These are phyloP conservation scores for Cladorhizidae sp. DNA, from an alignment of 37 sponge, comb jelly and placozoan genomes.

Conservation along the genomic window DNA sequence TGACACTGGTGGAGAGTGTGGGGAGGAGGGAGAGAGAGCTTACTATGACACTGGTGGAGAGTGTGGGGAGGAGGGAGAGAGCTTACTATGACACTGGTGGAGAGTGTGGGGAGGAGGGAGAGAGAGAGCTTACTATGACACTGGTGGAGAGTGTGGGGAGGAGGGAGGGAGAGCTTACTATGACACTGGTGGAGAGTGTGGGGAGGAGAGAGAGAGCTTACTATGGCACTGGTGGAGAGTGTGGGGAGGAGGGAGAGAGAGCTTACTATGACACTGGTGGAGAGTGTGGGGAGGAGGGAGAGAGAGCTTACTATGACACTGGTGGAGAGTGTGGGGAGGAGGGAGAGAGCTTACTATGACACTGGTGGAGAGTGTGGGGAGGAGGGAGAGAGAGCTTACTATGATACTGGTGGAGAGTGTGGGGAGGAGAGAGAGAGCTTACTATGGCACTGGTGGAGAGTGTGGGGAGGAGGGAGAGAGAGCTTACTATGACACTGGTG, in stretches of 20 bases:
- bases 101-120: constrained; percentile 84
- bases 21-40: constrained; percentile 57
- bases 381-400: neutral
- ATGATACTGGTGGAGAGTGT: neutral
- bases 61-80: constrained; percentile 68
- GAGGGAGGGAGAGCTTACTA: constrained; percentile 51
- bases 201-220: constrained; percentile 57
- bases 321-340: neutral
- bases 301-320: neutral
- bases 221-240: constrained; percentile 83
- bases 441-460: too few relatives aligned
- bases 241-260: constrained; percentile 69
- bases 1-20: constrained; percentile 81
- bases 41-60: constrained; percentile 84
- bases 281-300: constrained; percentile 73
- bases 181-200: constrained; percentile 81
- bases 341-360: neutral
- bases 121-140: constrained; percentile 51
- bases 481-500: neutral
- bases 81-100: constrained; percentile 76
- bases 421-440: neutral
- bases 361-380: neutral
- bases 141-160: constrained; percentile 85
- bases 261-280: constrained; percentile 76
- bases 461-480: neutral